A percentile compares a stretch with the other conserved stretches of the same genome.
Evolutionary conservation across 2,888 invertebrate genomes (phyloP).

Genomic region (Conus canariensis): DNA sequence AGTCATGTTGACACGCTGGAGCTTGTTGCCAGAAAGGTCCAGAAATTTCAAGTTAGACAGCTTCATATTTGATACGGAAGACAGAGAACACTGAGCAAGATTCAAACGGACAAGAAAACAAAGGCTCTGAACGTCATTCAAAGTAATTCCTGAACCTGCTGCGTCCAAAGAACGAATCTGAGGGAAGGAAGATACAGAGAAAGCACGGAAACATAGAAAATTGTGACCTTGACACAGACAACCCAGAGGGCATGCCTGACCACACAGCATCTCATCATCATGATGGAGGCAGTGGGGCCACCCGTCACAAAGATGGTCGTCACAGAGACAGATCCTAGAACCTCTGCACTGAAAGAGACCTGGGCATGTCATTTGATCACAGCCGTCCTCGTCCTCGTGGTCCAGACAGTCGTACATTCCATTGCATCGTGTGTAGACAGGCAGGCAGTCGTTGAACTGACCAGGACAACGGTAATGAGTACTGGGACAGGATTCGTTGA

Average conservation of each 20-base stretch:
- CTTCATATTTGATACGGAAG: background rate
- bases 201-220: background rate
- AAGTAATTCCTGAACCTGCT: too few species aligned
- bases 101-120: background rate
- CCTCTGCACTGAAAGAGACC: background rate
- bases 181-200: background rate
- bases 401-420: background rate
- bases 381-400: background rate
- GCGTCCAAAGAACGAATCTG: background rate
- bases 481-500: background rate
- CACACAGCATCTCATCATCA: background rate
- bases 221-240: conserved; percentile 12
- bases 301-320: background rate
- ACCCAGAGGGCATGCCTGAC: background rate
- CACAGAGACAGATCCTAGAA: background rate
- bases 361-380: background rate
- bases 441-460: background rate
- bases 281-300: background rate
- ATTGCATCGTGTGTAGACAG: conserved; percentile 7
- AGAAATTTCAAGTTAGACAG: background rate
- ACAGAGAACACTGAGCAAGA: background rate
- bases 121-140: too few species aligned
- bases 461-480: background rate
- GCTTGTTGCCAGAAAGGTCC: background rate
- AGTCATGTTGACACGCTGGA: background rate